Percentiles rank a stretch among this genome's conserved stretches.
Evolutionary conservation across 2,888 invertebrate species (phyloP).

Genomic region (Ophion obscuratus): DNA sequence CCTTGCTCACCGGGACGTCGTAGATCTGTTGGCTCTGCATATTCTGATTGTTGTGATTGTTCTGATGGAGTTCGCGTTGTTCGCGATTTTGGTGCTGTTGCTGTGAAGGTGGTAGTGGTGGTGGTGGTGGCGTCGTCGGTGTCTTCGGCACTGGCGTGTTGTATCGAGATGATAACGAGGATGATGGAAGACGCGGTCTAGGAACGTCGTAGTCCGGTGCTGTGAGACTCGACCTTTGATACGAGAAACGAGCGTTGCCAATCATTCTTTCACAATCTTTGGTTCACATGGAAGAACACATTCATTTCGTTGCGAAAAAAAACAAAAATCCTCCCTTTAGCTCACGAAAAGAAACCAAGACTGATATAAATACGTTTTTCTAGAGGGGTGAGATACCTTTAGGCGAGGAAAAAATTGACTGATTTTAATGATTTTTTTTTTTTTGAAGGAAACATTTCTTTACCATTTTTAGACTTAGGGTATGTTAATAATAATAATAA

Average conservation of each 20-base stretch:
- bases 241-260: background rate
- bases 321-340: no score
- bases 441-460: no score
- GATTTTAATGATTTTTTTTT: no score
- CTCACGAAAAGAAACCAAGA: no score
- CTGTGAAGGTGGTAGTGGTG: conserved; percentile 70
- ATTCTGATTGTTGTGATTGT: conserved; percentile 64
- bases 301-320: no score
- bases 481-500: no score
- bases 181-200: conserved; percentile 83
- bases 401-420: no score
- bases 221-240: conserved; percentile 84
- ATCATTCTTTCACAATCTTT: background rate
- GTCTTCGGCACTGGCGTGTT: conserved; percentile 72
- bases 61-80: conserved; percentile 67
- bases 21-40: conserved; percentile 84
- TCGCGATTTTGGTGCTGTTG: conserved; percentile 62
- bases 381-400: no score
- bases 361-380: no score
- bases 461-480: no score
- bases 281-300: no score
- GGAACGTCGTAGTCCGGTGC: conserved; percentile 91
- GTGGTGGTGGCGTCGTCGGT: conserved; percentile 75
- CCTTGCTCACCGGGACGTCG: conserved; percentile 88
- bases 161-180: conserved; percentile 77